phyloP scores from a whole-genome alignment of 2,797 vertebrate species.

The Lemur catta region DNA sequence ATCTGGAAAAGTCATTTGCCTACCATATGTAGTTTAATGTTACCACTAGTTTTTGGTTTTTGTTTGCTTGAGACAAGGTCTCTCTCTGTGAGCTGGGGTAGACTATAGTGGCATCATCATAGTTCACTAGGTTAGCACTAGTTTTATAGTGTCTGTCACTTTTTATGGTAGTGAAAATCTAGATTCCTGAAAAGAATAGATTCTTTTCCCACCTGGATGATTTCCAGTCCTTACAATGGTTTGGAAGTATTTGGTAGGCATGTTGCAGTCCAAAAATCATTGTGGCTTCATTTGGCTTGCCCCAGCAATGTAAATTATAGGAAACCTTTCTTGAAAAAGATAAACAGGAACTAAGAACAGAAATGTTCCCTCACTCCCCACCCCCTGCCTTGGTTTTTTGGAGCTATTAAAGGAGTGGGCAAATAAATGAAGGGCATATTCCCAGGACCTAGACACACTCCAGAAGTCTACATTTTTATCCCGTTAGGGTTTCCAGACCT shows the following conservation, averaged over 20 bases:
- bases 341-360: constrained; percentile 56
- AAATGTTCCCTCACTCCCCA: background rate
- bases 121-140: background rate
- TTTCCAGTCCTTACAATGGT: constrained; percentile 46
- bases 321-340: constrained; percentile 48
- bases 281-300: constrained; percentile 55
- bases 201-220: constrained; percentile 42
- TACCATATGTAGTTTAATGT: background rate
- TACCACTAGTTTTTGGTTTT: background rate
- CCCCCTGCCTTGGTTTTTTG: constrained; percentile 8
- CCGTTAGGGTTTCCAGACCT: constrained; percentile 26
- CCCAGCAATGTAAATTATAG: constrained; percentile 49
- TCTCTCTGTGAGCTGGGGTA: background rate
- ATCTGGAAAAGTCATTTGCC: background rate
- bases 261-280: constrained; percentile 1
- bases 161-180: background rate
- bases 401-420: constrained; percentile 18
- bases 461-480: constrained; percentile 21
- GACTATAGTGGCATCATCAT: background rate
- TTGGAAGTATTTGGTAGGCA: constrained; percentile 17
- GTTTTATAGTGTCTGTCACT: background rate
- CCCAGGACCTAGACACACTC: background rate
- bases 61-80: background rate
- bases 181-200: constrained; percentile 64
- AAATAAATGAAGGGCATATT: background rate